Evolutionary conservation across 2,113 vertebrate species (phyloP).

Genomic region (Corydoras sp.): DNA sequence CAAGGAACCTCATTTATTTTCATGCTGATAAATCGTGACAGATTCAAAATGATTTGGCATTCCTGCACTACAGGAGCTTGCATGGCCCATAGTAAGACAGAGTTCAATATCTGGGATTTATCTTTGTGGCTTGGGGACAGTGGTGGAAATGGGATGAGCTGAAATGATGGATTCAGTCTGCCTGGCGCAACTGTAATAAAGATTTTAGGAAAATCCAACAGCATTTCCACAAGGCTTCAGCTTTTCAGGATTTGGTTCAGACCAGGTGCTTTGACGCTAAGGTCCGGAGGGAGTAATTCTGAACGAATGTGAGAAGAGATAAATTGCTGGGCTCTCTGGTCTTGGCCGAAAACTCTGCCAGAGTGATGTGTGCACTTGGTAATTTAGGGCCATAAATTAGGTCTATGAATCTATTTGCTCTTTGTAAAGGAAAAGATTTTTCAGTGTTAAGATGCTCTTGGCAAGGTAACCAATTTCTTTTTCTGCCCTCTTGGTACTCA

Average conservation of each 20-base stretch:
- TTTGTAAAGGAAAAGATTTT: conserved; percentile 26
- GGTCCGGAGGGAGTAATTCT: not conserved
- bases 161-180: not conserved
- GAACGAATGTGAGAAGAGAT: not conserved
- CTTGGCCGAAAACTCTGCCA: conserved; percentile 1
- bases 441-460: conserved; percentile 31
- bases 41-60: not conserved
- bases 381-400: conserved; percentile 36
- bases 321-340: conserved; percentile 5
- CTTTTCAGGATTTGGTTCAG: conserved; percentile 10
- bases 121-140: not conserved
- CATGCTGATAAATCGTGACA: not conserved
- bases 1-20: not conserved
- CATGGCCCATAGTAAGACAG: not conserved
- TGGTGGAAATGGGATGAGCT: not conserved
- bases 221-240: not conserved
- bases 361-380: conserved; percentile 14
- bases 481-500: conserved; percentile 16
- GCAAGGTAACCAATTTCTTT: conserved; percentile 10
- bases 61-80: not conserved
- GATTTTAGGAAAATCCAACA: not conserved
- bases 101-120: not conserved
- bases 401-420: conserved; percentile 25
- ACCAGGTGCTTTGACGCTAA: conserved; percentile 20
- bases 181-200: not conserved